Base-by-base conservation (phyloP, 2,797 vertebrate genomes). In the Sebastolobus alascanus region DNA sequence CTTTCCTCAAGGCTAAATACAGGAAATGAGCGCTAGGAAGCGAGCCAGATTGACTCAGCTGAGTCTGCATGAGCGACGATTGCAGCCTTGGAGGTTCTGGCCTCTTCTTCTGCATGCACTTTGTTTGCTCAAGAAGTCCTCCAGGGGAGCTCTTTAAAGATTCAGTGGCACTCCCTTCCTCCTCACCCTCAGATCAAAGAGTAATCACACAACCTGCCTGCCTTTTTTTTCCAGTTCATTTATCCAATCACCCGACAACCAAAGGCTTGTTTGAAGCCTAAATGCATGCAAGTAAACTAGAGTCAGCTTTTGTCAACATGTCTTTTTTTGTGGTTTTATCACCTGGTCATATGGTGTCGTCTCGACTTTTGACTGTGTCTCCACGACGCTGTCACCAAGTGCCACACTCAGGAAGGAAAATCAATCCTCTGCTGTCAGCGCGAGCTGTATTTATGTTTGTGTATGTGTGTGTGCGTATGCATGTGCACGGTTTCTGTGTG, bases 1-100 rank as follows among this genome's bases (percentile, higher is more conserved):
- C 89, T 87, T 92, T 90, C 73, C 89, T 90, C 85, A 77, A 83
- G 87, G 92, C 88, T 89, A 91, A 95, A 93, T 90, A 88, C 89
- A 92, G 93, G 92, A 95, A 95, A 94, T 86, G 80, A 91, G 83
- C 4, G 12, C 84, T 80, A 84, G 86, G 85, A 90, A 86, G 80
- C 6, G 18, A 75, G 87, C 92, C 92, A 91, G 88, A 77, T 87
- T 78, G 84, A 89, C 84, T 84, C 73, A 80, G 89, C 89, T 88
- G 82, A 86, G 82, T 83, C 65, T 77, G 85, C 84, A 65, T 73
- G 77, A 86, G 79, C 56, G 67, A 88, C 89, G 87, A 70, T 88
- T 80, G 79, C 75, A 85, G 77, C 79, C 73, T 82, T 68, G 43
- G 79, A 87, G 68, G 58, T 74, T 86, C 50, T 77, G 75, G 77